phyloP scores from a whole-genome alignment of 1,140 invertebrate species.

The Drosophila kurseongensis region DNA sequence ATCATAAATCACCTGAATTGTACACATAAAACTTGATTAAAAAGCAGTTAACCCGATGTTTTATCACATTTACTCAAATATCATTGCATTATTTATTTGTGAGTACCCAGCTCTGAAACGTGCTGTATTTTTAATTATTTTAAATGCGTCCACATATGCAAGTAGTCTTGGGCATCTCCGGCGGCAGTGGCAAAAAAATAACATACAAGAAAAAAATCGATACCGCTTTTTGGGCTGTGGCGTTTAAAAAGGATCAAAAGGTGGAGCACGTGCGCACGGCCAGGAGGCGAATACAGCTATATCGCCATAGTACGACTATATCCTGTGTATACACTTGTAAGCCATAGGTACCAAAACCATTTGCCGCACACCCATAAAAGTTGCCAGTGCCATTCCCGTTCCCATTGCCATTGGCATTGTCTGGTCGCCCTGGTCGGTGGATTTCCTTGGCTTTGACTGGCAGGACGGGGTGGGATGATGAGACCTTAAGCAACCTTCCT shows the following conservation, averaged over 20 bases:
- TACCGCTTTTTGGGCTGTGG: constrained; percentile 58
- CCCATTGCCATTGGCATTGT: constrained; percentile 49
- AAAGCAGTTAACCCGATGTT: background rate
- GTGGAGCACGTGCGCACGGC: constrained; percentile 63
- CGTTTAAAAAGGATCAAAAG: constrained; percentile 75
- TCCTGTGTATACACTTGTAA: constrained; percentile 48
- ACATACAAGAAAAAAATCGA: constrained; percentile 63
- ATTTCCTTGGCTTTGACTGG: constrained; percentile 49
- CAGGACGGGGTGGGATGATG: constrained; percentile 19
- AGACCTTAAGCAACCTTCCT: constrained; percentile 41
- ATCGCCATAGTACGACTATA: constrained; percentile 19
- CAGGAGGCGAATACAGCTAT: constrained; percentile 41
- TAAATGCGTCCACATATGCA: constrained; percentile 55
- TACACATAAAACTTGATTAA: background rate
- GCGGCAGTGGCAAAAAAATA: constrained; percentile 22
- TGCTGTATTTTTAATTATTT: constrained; percentile 49
- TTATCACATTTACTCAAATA: background rate
- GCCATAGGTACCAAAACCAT: constrained; percentile 31
- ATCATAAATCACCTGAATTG: too few relatives aligned
- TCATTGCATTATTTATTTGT: background rate
- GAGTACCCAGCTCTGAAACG: background rate
- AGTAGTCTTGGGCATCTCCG: constrained; percentile 26
- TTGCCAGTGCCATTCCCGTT: constrained; percentile 43
- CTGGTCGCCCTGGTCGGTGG: constrained; percentile 21
- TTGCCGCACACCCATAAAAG: constrained; percentile 47